Evolutionary conservation across 1,140 invertebrate genomes (phyloP), one percentile per base, ranked within the genome.

Genomic region (Aphidius gifuensis): DNA sequence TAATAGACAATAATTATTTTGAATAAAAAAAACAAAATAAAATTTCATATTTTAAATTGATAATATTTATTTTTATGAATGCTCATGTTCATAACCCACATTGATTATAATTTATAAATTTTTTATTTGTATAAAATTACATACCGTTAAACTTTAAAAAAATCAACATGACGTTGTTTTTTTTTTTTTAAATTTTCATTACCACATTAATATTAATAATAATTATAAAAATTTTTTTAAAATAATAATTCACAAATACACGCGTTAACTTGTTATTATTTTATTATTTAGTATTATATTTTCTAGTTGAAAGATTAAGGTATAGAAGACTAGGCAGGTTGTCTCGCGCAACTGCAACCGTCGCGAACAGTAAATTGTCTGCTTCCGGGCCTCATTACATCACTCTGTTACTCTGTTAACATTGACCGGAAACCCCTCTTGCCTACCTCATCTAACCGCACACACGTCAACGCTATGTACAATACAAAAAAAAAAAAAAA

Each of bases 311-410:
- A 61, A 60, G 66, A 66, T 61, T 54, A 67, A 62, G 64, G 61
- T 66, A 66, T 44, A 48, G 50, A 16, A 61, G 58, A 32, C 58
- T 70, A 69, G 71, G 71, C 77, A 80, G 75, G 76, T 78, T 80
- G 76, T 77, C 77, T 79, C 79, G 76, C 72, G 73, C 74, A 77
- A 80, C 79, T 78, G 75, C 70, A 71, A 67, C 71, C 64, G 70
- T 68, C 72, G 76, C 74, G 72, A 67, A 60, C 70, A 73, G 72
- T 77, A 80, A 81, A 81, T 81, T 80, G 79, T 75, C 73, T 77
- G 77, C 78, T 81, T 81, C 80, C 80, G 80, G 80, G 79, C 80
- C 80, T 81, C 80, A 81, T 81, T 81, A 81, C 80, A 81, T 81
- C 80, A 81, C 79, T 80, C 80, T 81, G 79, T 80, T 81, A 80